Base-by-base conservation (phyloP, 2,888 invertebrate genomes). In the Carpatolechia fugitivella region DNA sequence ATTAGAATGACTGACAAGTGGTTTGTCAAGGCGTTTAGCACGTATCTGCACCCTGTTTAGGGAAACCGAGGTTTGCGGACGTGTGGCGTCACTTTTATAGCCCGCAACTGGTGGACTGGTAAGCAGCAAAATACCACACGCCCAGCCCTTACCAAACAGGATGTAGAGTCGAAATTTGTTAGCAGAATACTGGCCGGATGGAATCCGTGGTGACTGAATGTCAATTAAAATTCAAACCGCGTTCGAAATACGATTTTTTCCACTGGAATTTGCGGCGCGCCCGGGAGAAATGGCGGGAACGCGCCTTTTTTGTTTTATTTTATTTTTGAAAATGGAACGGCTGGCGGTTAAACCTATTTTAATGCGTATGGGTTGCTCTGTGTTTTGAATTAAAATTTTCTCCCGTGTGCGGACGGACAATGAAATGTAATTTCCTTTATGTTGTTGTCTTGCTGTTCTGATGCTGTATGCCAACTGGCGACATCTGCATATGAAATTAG, bases 191-290 rank as follows among this genome's bases (percentile, higher is more conserved):
- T 70, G 60, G 68, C 70, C 65, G 70, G 69, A 71, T 70, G 74
- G 68, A 68, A 77, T 70, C 71, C 62, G 61, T 68, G 73, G 74
- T 76, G 77, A 72, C 76, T 84, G 85, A 86, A 83, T 83, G 86
- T 88, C 90, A 88, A 91, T 91, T 91, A 90, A 90, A 90, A 91
- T 91, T 90, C 90, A 90, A 88, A 87, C 83, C 86, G 83, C 90
- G 91, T 89, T 83, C 88, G 88, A 85, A 90, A 89, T 88, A 87
- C 90, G 90, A 90, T 90, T 90, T 90, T 90, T 90, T 89, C 85
- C 82, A 76, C 76, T 79, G 90, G 90, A 88, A 90, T 90, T 87
- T 87, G 88, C 80, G 88, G 88, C 81, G 83, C 74, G 82, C 81
- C 76, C 76, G 78, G 70, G 81, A 82, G 88, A 85, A 86, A 87